Percentiles rank a stretch among this genome's conserved stretches.
Evolutionary conservation across 2,888 invertebrate species (phyloP).

Genomic region (Gonocerus acuteangulatus): DNA sequence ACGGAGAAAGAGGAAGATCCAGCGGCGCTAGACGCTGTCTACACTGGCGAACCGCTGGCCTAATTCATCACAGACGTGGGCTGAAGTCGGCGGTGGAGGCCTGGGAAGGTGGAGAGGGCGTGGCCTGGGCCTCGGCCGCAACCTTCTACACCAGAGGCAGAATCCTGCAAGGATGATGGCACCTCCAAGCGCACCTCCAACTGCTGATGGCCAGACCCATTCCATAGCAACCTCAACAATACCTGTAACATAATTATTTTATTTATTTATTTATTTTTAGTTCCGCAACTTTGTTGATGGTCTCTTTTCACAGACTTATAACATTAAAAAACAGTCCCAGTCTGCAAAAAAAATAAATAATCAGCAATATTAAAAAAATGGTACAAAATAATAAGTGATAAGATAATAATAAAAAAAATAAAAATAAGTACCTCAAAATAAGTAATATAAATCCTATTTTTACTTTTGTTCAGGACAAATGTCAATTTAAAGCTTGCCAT

Average conservation of each 20-base stretch:
- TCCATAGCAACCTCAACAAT: constrained; percentile 49
- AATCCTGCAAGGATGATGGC: constrained; percentile 46
- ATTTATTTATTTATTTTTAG: too few species aligned
- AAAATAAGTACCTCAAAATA: too few species aligned
- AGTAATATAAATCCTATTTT: too few species aligned
- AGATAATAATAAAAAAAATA: too few species aligned
- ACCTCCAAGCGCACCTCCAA: constrained; percentile 47
- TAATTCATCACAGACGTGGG: constrained; percentile 50
- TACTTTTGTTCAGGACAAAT: too few species aligned
- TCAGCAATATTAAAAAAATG: too few species aligned
- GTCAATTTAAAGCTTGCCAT: too few species aligned
- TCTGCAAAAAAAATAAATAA: too few species aligned
- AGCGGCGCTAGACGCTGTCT: constrained; percentile 48
- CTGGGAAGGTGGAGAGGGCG: constrained; percentile 41
- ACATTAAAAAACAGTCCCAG: too few species aligned
- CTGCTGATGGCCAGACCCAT: constrained; percentile 51
- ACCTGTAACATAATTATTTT: constrained; percentile 44
- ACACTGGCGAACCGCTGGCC: constrained; percentile 52
- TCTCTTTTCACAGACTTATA: too few species aligned
- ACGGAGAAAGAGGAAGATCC: not conserved
- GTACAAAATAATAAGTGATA: too few species aligned
- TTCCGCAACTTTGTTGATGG: too few species aligned
- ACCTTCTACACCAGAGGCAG: constrained; percentile 52
- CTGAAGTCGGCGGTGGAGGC: constrained; percentile 42
- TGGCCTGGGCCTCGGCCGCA: constrained; percentile 40